These are phyloP conservation scores for Trachurus trachurus DNA, from an alignment of 2,797 vertebrate genomes.

Conservation along the genomic window DNA sequence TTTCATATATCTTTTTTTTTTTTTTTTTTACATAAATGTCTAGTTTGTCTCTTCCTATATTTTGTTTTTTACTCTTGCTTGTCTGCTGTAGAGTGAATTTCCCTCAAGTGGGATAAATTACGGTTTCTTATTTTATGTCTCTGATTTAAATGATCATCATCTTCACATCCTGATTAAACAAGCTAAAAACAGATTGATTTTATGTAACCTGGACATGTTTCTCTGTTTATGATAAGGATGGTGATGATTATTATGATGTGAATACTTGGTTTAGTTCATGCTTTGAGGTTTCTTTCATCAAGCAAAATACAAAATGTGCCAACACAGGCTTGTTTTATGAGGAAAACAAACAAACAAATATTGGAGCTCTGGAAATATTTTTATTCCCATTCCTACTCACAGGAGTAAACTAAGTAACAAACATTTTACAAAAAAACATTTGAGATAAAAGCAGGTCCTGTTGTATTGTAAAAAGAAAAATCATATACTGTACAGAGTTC, in stretches of 20 bases:
- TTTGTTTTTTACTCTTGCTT: too few relatives aligned
- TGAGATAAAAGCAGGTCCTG: constrained; percentile 32
- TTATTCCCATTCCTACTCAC: constrained; percentile 35
- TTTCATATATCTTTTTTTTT: too few relatives aligned
- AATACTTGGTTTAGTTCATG: background rate
- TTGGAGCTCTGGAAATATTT: constrained; percentile 20
- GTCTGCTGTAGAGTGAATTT: too few relatives aligned
- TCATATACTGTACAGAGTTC: constrained; percentile 46
- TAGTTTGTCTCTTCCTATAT: too few relatives aligned
- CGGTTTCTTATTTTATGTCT: too few relatives aligned
- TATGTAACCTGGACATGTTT: background rate
- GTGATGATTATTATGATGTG: background rate
- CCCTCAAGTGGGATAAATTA: too few relatives aligned
- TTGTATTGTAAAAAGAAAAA: constrained; percentile 43
- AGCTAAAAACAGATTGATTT: background rate
- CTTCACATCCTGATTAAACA: too few relatives aligned
- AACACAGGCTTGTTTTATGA: background rate
- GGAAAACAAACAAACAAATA: background rate
- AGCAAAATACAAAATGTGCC: background rate
- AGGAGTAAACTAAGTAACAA: constrained; percentile 44
- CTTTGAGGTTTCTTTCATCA: background rate
- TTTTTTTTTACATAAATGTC: too few relatives aligned
- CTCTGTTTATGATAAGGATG: background rate
- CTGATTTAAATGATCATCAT: too few relatives aligned
- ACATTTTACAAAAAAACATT: constrained; percentile 54